Base-by-base conservation (phyloP, 2,113 vertebrate genomes). In the Orientallactaga bullata region DNA sequence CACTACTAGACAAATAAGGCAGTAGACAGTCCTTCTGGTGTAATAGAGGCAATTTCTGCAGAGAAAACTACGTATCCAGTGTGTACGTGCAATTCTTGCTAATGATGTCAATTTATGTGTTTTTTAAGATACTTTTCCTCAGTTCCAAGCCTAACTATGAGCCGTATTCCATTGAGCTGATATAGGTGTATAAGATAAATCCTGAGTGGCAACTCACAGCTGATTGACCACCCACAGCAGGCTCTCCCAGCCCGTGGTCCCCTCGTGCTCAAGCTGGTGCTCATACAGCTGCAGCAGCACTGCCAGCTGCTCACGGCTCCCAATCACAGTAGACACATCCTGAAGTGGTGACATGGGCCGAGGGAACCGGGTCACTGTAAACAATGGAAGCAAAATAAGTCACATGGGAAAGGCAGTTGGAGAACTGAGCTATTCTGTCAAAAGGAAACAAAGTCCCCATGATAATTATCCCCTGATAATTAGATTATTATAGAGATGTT, bases 201-300 rank as follows among this genome's bases (percentile, higher is more conserved):
- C 9, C 0, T 42, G 68, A 51, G 72, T 4, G 5, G 90, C 55
- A 79, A 98, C 99, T 99, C 97, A 99, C 99, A 99, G 98, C 24
- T 99, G 99, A 98, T 99, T 99, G 98, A 99, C 99, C 89, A 99
- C 99, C 99, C 99, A 99, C 10, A 99, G 98, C 90, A 99, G 97
- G 94, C 99, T 99, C 72, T 99, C 99, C 99, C 99, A 99, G 98
- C 99, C 99, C 6, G 99, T 99, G 96, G 99, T 99, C 79, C 99
- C 99, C 98, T 99, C 99, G 0, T 99, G 99, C 69, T 99, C 99
- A 1, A 99, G 98, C 97, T 99, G 99, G 97, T 99, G 97, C 96
- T 99, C 99, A 13, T 99, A 99, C 24, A 99, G 99, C 5, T 99
- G 98, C 51, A 99, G 97, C 2, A 99, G 97, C 16, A 98, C 98